Base-by-base conservation (phyloP, 1,140 invertebrate species). In the Bombus impatiens region DNA sequence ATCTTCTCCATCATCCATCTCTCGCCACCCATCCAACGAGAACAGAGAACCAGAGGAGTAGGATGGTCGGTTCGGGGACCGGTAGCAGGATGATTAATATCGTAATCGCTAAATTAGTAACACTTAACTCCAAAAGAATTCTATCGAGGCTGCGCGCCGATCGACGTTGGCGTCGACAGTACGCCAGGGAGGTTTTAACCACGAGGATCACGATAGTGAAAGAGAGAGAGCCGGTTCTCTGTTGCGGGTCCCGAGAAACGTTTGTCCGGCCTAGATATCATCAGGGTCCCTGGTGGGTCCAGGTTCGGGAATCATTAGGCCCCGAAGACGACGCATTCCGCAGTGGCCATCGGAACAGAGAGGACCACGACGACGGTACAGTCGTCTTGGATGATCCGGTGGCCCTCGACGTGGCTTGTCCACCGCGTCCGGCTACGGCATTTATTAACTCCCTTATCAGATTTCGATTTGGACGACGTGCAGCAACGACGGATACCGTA, bases 371-470 rank as follows among this genome's bases (percentile, higher is more conserved):
- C 40, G 35, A 22, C 62, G 28, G 40, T 57, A 72, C 32, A 74
- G 47, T 87, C 82, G 47, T 76, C 77, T 90, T 71, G 84, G 87
- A 88, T 91, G 87, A 90, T 88, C 78, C 87, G 89, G 88, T 89
- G 89, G 80, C 75, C 81, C 59, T 77, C 75, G 67, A 77, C 78
- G 78, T 67, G 84, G 81, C 86, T 85, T 79, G 86, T 86, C 84
- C 72, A 71, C 87, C 78, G 67, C 70, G 37, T 76, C 72, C 59
- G 74, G 32, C 57, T 77, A 75, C 86, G 88, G 89, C 87, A 91
- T 92, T 92, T 91, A 91, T 92, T 90, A 91, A 82, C 68, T 32
- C 18, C 40, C 86, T 92, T 92, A 92, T 92, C 91, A 87, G 91
- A 92, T 92, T 88, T 91, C 82, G 81, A 88, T 89, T 92, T 88